Conservation (phyloP, 2,797 vertebrate species). For the Tiaroga cobitis region DNA sequence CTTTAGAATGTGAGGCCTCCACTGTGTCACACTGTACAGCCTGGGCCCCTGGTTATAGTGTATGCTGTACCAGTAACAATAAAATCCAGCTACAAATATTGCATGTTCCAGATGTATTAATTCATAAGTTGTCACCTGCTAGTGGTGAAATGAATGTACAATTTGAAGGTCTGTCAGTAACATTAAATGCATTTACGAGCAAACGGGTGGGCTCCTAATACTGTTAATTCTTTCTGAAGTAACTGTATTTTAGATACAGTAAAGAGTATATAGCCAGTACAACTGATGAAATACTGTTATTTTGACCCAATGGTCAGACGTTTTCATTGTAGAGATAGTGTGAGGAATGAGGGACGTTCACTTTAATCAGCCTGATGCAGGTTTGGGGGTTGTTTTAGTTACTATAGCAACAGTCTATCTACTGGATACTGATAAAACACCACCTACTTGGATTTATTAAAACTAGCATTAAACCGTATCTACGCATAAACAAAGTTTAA, state of each 20-base stretch:
- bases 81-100: neutral
- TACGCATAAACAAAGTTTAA: neutral
- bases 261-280: neutral
- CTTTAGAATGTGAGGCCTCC: neutral
- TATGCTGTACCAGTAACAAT: neutral
- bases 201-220: neutral
- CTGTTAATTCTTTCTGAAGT: neutral
- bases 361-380: conserved; percentile 8
- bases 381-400: conserved; percentile 13
- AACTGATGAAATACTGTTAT: neutral
- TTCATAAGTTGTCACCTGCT: neutral
- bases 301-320: no score
- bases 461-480: conserved; percentile 8
- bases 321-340: neutral
- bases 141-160: neutral
- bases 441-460: neutral
- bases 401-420: conserved; percentile 15
- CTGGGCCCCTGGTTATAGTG: neutral
- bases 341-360: neutral
- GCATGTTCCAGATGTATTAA: neutral
- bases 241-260: neutral
- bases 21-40: neutral
- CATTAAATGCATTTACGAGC: neutral
- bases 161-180: neutral
- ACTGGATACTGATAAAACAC: neutral